A percentile compares a stretch with the other conserved stretches of the same genome.
Conservation (phyloP, 2,888 invertebrate species). For the Drosophila borborema region DNA sequence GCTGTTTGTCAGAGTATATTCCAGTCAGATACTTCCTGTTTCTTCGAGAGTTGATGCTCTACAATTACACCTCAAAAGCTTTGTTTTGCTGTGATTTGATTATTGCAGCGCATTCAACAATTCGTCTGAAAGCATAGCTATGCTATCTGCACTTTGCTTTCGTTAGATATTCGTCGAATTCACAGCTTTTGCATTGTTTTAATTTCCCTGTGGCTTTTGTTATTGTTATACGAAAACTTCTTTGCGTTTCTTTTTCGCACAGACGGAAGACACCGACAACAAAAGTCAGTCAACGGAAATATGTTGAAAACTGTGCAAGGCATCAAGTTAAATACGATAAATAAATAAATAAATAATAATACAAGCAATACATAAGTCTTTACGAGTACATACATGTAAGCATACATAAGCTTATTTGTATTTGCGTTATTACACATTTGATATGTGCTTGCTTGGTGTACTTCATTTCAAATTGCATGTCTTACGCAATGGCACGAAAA, state of each 20-base stretch:
- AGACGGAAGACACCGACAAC: conserved; percentile 53
- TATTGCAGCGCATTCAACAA: not conserved
- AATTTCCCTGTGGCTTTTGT: conserved; percentile 46
- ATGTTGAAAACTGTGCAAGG: conserved; percentile 37
- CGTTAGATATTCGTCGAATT: conserved; percentile 29
- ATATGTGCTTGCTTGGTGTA: not conserved
- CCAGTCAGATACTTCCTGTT: not conserved
- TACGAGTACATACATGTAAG: not conserved
- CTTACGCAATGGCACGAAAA: conserved; percentile 61
- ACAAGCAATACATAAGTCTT: not conserved
- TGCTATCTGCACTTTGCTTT: not conserved
- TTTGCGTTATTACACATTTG: conserved; percentile 14
- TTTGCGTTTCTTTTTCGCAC: conserved; percentile 40
- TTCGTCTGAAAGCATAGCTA: not conserved
- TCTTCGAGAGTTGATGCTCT: not conserved
- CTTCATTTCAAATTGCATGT: conserved; percentile 31
- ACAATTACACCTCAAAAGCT: not conserved
- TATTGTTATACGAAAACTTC: conserved; percentile 63
- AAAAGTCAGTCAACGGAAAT: conserved; percentile 80
- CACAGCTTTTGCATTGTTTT: conserved; percentile 42
- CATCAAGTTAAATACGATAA: conserved; percentile 12
- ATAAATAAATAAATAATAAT: conserved; percentile 14
- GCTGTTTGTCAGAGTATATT: not conserved
- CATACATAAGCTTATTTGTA: not conserved
- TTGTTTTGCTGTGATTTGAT: not conserved